phyloP scores from a whole-genome alignment of 2,113 vertebrate species.

The Nycticebus coucang region DNA sequence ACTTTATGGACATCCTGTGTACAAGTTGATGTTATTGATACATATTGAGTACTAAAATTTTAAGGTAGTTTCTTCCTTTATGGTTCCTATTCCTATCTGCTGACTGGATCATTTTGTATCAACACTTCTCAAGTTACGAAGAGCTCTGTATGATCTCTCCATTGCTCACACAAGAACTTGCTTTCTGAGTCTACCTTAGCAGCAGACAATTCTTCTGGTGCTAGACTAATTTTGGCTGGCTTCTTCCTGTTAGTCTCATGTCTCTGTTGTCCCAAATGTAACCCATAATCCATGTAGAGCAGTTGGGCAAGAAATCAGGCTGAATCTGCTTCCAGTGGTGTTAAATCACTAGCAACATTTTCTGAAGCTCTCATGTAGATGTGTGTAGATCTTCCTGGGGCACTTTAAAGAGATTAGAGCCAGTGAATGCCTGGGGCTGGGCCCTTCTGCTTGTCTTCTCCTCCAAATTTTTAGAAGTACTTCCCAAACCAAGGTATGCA shows the following conservation, averaged over 20 bases:
- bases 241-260: not conserved
- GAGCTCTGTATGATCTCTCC: not conserved
- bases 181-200: not conserved
- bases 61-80: too few relatives aligned
- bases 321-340: not conserved
- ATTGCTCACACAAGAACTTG: not conserved
- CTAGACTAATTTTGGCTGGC: not conserved
- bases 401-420: not conserved
- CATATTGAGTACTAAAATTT: too few relatives aligned
- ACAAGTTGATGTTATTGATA: too few relatives aligned
- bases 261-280: rapidly evolving
- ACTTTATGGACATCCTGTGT: too few relatives aligned
- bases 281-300: too few relatives aligned
- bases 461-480: not conserved
- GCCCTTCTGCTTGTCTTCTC: not conserved
- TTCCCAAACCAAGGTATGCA: not conserved
- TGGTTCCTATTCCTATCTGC: not conserved
- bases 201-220: not conserved
- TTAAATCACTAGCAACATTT: not conserved
- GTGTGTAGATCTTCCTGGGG: too few relatives aligned
- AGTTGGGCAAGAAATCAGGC: too few relatives aligned
- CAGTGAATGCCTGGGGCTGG: not conserved
- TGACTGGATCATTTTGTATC: not conserved
- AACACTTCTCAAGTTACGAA: not conserved
- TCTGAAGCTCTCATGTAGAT: not conserved